phyloP scores from a whole-genome alignment of 2,888 invertebrate species.

The Orthosia cruda region DNA sequence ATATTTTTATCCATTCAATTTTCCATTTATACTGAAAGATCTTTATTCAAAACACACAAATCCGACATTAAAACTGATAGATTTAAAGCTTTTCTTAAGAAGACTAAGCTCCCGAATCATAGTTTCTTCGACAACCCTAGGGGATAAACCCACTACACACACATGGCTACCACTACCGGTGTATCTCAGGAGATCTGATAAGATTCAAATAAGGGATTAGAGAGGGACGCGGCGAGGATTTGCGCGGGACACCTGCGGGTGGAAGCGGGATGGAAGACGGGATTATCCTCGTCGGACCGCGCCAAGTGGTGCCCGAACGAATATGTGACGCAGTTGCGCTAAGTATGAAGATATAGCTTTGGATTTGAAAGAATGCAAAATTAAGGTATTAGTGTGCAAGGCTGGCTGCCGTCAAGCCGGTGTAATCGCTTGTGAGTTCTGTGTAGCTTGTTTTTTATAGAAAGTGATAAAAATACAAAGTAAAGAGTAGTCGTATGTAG shows the following conservation, averaged over 20 bases:
- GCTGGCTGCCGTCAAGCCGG: constrained; percentile 26
- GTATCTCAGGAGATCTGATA: constrained; percentile 92
- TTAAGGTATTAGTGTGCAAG: constrained; percentile 59
- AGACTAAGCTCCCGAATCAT: constrained; percentile 52
- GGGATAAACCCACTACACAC: constrained; percentile 84
- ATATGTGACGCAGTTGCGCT: constrained; percentile 73
- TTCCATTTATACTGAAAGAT: background rate
- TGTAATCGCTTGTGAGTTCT: constrained; percentile 17
- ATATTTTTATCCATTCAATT: background rate
- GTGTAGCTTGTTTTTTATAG: constrained; percentile 22
- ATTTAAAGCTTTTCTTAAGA: constrained; percentile 50
- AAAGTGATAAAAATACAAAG: background rate
- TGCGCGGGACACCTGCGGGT: constrained; percentile 82
- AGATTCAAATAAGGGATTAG: constrained; percentile 93
- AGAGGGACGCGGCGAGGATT: constrained; percentile 88
- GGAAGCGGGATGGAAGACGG: constrained; percentile 82
- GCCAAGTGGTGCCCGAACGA: constrained; percentile 81
- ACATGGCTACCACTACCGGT: constrained; percentile 87
- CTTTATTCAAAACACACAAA: constrained; percentile 13
- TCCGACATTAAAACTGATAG: constrained; percentile 22
- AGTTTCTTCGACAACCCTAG: constrained; percentile 79
- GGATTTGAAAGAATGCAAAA: constrained; percentile 71
- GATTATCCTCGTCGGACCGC: constrained; percentile 90
- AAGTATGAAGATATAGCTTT: constrained; percentile 74
- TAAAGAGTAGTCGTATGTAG: background rate